A percentile compares a stretch with the other conserved stretches of the same genome.
Evolutionary conservation across 1,140 invertebrate genomes (phyloP).

Genomic region (Listronotus bonariensis): DNA sequence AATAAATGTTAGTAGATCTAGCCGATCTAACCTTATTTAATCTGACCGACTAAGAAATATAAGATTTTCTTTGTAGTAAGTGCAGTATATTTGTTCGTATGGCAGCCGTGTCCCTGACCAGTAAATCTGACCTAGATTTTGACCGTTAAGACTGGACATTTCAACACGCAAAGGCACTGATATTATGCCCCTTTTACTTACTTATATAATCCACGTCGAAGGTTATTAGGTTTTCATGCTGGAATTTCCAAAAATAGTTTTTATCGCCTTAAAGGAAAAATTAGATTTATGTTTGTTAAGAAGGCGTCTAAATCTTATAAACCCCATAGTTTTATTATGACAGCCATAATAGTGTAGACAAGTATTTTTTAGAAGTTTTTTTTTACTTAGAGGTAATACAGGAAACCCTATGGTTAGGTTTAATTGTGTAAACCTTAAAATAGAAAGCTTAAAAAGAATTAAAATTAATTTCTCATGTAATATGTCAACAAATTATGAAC

Average conservation of each 20-base stretch:
- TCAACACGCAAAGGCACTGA: slow-evolving; percentile 11
- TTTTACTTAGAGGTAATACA: too few species aligned
- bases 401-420: too few species aligned
- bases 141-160: slow-evolving; percentile 8
- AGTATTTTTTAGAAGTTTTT: too few species aligned
- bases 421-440: too few species aligned
- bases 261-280: not conserved
- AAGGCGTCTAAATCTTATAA: not conserved
- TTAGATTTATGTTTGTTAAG: not conserved
- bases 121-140: slow-evolving; percentile 25
- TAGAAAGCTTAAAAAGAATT: too few species aligned
- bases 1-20: too few species aligned
- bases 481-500: too few species aligned
- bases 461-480: too few species aligned
- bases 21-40: too few species aligned
- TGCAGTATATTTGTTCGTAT: not conserved
- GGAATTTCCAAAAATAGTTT: slow-evolving; percentile 8
- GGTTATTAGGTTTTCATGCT: slow-evolving; percentile 28
- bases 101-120: slow-evolving; percentile 18
- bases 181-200: slow-evolving; percentile 22
- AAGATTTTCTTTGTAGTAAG: slow-evolving; percentile 7
- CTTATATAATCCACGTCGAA: slow-evolving; percentile 13
- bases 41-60: too few species aligned
- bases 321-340: not conserved
- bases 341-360: too few species aligned